phyloP scores from a whole-genome alignment of 2,113 vertebrate genomes.

The Pangasianodon hypophthalmus region DNA sequence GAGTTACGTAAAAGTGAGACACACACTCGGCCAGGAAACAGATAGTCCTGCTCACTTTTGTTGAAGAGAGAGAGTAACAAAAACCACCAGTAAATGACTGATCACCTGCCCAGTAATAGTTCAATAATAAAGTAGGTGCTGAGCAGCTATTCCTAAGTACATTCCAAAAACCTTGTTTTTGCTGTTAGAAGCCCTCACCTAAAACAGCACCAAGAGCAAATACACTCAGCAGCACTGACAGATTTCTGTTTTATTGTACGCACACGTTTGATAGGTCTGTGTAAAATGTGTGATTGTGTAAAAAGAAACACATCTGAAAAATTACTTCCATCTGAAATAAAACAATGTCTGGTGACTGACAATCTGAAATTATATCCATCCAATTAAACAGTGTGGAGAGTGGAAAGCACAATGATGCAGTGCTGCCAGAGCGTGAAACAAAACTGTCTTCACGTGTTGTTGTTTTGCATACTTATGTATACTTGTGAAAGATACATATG shows the following conservation, averaged over 20 bases:
- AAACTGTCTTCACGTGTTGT: not conserved
- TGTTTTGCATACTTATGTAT: conserved; percentile 4
- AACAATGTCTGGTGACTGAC: not conserved
- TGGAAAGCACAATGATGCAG: not conserved
- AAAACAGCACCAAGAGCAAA: not conserved
- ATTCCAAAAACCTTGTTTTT: not conserved
- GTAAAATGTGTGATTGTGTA: not conserved
- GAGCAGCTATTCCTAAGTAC: not conserved
- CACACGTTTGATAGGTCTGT: not conserved
- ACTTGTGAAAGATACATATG: not conserved
- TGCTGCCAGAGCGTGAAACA: conserved; percentile 17
- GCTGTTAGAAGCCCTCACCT: not conserved
- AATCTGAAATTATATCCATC: not conserved
- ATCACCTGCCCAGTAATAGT: not conserved
- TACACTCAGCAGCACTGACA: not conserved
- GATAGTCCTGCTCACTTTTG: not conserved
- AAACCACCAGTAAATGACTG: not conserved
- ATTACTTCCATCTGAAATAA: not conserved
- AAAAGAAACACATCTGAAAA: not conserved
- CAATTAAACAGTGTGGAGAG: not conserved
- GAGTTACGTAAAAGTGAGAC: not conserved
- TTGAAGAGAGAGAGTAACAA: not conserved
- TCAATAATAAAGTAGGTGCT: not conserved
- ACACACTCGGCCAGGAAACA: not conserved
- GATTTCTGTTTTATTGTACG: not conserved